phyloP scores from a whole-genome alignment of 30 jellyfish, hydroid and myxozoan genomes.

The Chrysaora quinquecirrha region DNA sequence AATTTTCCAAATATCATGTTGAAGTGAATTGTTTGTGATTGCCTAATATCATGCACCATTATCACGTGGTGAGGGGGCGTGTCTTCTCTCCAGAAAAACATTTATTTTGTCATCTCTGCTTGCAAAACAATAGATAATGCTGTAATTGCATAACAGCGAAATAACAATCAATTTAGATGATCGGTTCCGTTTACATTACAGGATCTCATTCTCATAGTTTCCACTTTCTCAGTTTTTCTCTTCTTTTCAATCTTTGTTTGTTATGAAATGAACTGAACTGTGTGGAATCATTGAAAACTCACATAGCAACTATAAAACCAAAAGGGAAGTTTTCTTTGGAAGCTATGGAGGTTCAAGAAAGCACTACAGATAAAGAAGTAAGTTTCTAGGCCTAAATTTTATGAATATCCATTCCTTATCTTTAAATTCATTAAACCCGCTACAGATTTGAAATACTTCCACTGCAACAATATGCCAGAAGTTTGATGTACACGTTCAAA shows the following conservation, averaged over 20 bases:
- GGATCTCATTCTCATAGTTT: too few relatives aligned
- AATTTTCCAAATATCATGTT: too few relatives aligned
- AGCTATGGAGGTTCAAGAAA: conserved; percentile 5
- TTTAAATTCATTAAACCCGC: not conserved
- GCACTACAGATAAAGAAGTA: not conserved
- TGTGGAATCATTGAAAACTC: too few relatives aligned
- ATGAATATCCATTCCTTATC: not conserved
- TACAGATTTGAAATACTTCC: too few relatives aligned
- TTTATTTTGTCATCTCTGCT: not conserved
- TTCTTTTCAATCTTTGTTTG: too few relatives aligned
- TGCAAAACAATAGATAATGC: not conserved
- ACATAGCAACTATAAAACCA: too few relatives aligned
- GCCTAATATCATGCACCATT: not conserved
- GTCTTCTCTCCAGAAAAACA: not conserved
- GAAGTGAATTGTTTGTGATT: too few relatives aligned
- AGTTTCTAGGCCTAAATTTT: not conserved
- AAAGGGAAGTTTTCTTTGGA: not conserved
- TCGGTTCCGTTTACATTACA: too few relatives aligned
- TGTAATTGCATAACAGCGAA: not conserved
- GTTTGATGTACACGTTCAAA: too few relatives aligned
- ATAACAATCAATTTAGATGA: not conserved
- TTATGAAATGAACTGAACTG: too few relatives aligned
- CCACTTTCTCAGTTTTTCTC: too few relatives aligned
- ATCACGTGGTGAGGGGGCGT: not conserved
- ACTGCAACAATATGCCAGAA: too few relatives aligned